These are phyloP conservation scores for Acipenser oxyrinchus DNA, from an alignment of 2,797 vertebrate genomes.

Conservation along the genomic window DNA sequence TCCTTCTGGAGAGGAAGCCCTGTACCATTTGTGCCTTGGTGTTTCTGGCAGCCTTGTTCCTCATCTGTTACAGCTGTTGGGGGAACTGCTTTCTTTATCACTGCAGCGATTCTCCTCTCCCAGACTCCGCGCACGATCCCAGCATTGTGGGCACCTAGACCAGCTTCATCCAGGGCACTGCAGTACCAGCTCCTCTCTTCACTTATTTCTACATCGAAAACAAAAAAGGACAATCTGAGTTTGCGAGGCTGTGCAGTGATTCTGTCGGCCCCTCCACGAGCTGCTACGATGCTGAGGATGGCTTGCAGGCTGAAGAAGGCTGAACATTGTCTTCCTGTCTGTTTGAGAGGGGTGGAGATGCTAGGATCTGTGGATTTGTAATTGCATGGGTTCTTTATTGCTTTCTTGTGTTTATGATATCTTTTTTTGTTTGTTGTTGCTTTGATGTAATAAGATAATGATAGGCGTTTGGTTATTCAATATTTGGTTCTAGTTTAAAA, in stretches of 20 bases:
- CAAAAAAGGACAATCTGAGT: not conserved
- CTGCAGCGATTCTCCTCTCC: conserved; percentile 84
- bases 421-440: too few relatives aligned
- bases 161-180: not conserved
- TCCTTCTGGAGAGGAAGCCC: conserved; percentile 95
- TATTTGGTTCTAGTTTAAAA: too few relatives aligned
- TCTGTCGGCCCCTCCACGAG: not conserved
- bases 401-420: too few relatives aligned
- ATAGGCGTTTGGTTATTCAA: too few relatives aligned
- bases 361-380: too few relatives aligned
- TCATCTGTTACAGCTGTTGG: conserved; percentile 99
- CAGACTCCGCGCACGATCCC: conserved; percentile 82
- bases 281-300: too few relatives aligned
- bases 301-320: too few relatives aligned
- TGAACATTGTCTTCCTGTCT: too few relatives aligned
- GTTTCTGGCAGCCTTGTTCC: conserved; percentile 91
- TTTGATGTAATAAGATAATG: too few relatives aligned
- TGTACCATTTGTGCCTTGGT: conserved; percentile 99
- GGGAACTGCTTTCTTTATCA: conserved; percentile 98
- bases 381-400: too few relatives aligned
- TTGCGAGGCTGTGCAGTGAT: not conserved
- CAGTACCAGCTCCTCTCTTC: not conserved
- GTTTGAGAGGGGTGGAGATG: too few relatives aligned
- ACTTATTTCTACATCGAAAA: conserved; percentile 4
- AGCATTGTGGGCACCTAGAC: conserved; percentile 83